Conservation (phyloP, 2,113 vertebrate genomes). For the Cyanoliseus patagonus region DNA sequence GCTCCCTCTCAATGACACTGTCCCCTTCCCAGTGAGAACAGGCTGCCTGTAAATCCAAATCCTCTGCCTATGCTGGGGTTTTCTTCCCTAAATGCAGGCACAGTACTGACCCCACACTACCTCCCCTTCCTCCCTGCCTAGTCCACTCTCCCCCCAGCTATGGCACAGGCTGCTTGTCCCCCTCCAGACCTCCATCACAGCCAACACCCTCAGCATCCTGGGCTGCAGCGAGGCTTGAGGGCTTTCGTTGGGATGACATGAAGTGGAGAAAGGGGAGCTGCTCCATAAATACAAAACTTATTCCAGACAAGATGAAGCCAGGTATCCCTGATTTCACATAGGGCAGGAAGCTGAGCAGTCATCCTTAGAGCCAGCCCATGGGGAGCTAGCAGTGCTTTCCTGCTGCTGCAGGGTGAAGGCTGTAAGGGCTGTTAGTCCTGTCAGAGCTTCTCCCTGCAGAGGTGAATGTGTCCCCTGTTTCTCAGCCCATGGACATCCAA, state of each 20-base stretch:
- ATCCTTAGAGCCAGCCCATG: neutral
- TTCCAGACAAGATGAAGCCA: neutral
- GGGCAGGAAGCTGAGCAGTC: neutral
- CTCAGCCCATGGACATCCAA: neutral
- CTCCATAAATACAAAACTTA: neutral
- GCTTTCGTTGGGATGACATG: fast-evolving
- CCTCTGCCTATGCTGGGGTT: neutral
- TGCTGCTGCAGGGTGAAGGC: neutral
- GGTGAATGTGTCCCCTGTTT: neutral
- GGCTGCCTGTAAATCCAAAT: neutral
- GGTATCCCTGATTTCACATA: neutral
- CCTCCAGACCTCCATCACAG: neutral
- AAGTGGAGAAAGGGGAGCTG: neutral
- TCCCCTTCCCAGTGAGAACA: neutral
- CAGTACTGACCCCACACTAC: fast-evolving
- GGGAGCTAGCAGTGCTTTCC: fast-evolving
- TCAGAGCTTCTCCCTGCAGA: neutral
- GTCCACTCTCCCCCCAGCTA: neutral
- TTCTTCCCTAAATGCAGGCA: neutral
- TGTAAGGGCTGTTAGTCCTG: neutral
- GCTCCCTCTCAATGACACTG: conserved; percentile 31
- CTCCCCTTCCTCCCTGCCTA: neutral
- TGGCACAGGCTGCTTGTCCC: neutral
- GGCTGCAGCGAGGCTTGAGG: fast-evolving
- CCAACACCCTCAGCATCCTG: neutral